Conservation (phyloP, 2,797 vertebrate species). For the Scyliorhinus canicula region DNA sequence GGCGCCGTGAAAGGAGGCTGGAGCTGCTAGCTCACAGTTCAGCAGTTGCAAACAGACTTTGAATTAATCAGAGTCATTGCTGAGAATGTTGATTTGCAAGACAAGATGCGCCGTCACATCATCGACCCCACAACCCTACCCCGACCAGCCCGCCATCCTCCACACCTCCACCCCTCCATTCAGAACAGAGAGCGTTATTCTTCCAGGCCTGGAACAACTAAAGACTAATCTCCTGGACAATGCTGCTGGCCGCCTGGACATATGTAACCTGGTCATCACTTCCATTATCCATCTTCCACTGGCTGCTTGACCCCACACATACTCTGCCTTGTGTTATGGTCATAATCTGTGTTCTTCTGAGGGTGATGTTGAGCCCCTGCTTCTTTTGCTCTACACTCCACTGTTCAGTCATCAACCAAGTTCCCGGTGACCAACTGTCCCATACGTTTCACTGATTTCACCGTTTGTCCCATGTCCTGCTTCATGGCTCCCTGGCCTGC, state of each 20-base stretch:
- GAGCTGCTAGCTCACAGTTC: background rate
- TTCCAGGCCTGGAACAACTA: background rate
- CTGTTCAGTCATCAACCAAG: background rate
- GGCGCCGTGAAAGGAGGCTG: too few relatives aligned
- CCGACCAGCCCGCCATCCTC: too few relatives aligned
- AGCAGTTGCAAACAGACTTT: background rate
- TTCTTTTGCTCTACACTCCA: background rate
- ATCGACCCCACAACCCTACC: too few relatives aligned
- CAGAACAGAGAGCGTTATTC: background rate
- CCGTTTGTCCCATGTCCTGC: too few relatives aligned
- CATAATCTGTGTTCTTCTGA: background rate
- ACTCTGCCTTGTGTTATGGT: background rate
- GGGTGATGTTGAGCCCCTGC: background rate
- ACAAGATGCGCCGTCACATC: background rate
- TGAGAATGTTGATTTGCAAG: background rate
- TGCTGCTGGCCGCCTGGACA: background rate
- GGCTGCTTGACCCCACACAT: background rate
- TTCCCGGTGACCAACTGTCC: background rate
- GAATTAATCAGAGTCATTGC: background rate
- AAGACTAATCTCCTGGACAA: background rate
- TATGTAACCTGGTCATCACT: background rate
- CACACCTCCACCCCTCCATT: background rate
- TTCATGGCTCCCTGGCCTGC: too few relatives aligned
- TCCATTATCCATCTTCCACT: background rate
- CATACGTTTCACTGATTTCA: background rate